These are phyloP conservation scores for Stenodera caucasica DNA, from an alignment of 2,888 invertebrate genomes.

Conservation along the genomic window DNA sequence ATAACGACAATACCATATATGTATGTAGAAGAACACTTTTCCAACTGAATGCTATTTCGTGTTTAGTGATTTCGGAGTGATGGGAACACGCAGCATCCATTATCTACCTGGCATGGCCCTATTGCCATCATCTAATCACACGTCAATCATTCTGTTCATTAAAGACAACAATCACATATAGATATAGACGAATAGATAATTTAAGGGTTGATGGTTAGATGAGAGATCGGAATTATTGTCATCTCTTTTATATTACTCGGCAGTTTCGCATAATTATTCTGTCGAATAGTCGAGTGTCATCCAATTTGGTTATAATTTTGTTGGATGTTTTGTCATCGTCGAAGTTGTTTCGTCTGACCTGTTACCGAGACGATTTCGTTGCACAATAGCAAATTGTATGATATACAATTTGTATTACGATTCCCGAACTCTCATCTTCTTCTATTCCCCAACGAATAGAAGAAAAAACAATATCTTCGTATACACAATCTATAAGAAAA, in stretches of 20 bases:
- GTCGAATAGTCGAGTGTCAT: constrained; percentile 15
- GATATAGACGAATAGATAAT: neutral
- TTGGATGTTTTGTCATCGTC: neutral
- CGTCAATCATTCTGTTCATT: constrained; percentile 45
- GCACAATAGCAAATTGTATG: neutral
- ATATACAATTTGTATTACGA: neutral
- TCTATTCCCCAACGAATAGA: too few species aligned
- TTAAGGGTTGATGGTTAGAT: neutral
- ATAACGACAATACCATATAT: constrained; percentile 21
- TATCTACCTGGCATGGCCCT: constrained; percentile 43
- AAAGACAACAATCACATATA: constrained; percentile 32
- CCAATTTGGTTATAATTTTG: constrained; percentile 15
- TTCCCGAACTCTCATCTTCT: too few species aligned
- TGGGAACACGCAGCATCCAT: constrained; percentile 50
- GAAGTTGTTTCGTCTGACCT: constrained; percentile 7
- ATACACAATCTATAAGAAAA: neutral
- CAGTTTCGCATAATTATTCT: constrained; percentile 13
- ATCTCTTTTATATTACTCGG: neutral
- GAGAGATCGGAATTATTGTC: neutral
- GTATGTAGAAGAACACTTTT: constrained; percentile 32
- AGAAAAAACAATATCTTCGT: too few species aligned
- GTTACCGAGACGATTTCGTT: neutral
- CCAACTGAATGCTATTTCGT: constrained; percentile 47
- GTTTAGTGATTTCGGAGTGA: constrained; percentile 47
- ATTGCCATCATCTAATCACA: constrained; percentile 40